Base-by-base conservation (phyloP, 2,888 invertebrate species). In the Drosophila borealis region DNA sequence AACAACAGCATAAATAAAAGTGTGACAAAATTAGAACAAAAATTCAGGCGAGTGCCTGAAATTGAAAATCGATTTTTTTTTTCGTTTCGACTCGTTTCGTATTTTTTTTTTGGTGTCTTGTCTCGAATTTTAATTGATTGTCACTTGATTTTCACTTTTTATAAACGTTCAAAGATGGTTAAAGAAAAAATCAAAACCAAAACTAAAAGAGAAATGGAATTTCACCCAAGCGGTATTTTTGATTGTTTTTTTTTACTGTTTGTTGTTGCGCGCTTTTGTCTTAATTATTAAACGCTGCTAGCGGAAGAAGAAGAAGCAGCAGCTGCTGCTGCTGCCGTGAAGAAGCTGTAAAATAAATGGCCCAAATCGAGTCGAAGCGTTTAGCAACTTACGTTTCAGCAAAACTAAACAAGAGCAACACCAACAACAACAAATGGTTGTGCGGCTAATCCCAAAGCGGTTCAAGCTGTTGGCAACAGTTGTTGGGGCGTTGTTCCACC, bases 91-190 rank as follows among this genome's bases (percentile, higher is more conserved):
- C 39, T 64, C 42, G 41, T 57, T 37, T 64, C 42, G 61, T 29
- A 11, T 36, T 49, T 14, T 49, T 53, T 39, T 51, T 21, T 60
- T 45, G 61, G 41, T 62, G 76, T 50, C 77, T 85, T 70, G 89
- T 75, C 71, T 88, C 86, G 89, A 85, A 89, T 85, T 85, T 85
- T 89, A 89, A 85, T 85, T 85, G 85, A 88, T 85, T 89, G 85
- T 85, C 89, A 82, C 88, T 85, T 85, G 74, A 85, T 88, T 85
- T 85, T 85, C 85, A 85, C 89, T 89, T 89, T 85, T 85, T 80
- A 81, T 78, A 72, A 80, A 66, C 59, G 76, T 69, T 79, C 61
- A 65, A 65, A 81, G 80, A 75, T 74, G 79, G 79, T 59, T 64
- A 62, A 62, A 61, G 61, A 75, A 71, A 49, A 67, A 68, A 63